Base-by-base conservation (phyloP, 2,888 invertebrate species). In the Sinelater perroti region DNA sequence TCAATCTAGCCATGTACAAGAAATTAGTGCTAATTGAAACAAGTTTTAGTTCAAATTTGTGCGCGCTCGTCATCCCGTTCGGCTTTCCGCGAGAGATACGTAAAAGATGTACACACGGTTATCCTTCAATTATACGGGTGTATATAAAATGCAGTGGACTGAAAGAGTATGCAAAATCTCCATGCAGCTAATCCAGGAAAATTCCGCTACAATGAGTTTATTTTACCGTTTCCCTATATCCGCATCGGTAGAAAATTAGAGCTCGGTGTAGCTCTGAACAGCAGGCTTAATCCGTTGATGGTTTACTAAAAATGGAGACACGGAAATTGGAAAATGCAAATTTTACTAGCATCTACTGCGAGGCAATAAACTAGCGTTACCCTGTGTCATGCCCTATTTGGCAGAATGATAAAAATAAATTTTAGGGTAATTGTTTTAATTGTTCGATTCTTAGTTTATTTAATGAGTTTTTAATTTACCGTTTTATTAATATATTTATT, bases 141-240 rank as follows among this genome's bases (percentile, higher is more conserved):
- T 21, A 35, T 35, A 45, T 44, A 44, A 45, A 45, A 53, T 42
- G 54, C 38, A 46, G 5, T 55, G 69, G 64, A 67, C 67, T 69
- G 66, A 63, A 60, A 63, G 66, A 70, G 67, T 67, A 67, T 70
- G 68, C 65, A 67, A 66, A 71, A 70, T 70, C 68, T 67, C 65
- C 61, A 66, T 70, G 67, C 69, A 69, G 67, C 67, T 72, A 72
- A 73, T 72, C 70, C 71, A 57, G 65, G 66, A 68, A 72, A 72
- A 72, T 69, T 71, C 71, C 67, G 67, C 69, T 67, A 71, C 71
- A 73, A 73, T 71, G 71, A 66, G 69, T 70, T 68, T 68, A 72
- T 72, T 71, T 55, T 40, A 40, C 46, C 38, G 66, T 61, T 57
- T 56, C 66, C 62, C 68, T 65, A 67, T 63, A 65, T 62, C 60